A percentile compares a stretch with the other conserved stretches of the same genome.
Evolutionary conservation across 64 coral and sea anemone species (phyloP).

Genomic region (Trachythela sp.): DNA sequence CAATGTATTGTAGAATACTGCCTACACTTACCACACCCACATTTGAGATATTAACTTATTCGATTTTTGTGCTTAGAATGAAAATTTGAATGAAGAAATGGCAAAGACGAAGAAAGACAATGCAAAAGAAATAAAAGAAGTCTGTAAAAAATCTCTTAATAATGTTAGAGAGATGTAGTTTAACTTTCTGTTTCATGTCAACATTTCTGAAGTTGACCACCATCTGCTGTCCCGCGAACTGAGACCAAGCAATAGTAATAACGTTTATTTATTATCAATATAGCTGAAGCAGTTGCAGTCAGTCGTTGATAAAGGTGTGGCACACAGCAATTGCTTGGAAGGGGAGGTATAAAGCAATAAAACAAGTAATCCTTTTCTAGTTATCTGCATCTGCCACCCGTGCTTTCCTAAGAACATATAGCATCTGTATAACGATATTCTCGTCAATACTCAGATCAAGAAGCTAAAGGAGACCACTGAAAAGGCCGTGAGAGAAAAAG

Average conservation of each 20-base stretch:
- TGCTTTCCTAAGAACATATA: too few relatives aligned
- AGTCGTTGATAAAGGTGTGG: neutral
- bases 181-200: too few relatives aligned
- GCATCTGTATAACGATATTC: neutral
- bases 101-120: slow-evolving; percentile 14
- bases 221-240: too few relatives aligned
- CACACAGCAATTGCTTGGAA: neutral
- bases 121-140: slow-evolving; percentile 46
- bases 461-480: slow-evolving; percentile 52
- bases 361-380: too few relatives aligned
- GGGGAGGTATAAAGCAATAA: neutral
- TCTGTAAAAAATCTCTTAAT: neutral
- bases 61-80: slow-evolving; percentile 21
- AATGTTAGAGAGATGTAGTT: too few relatives aligned
- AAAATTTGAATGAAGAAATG: slow-evolving; percentile 39
- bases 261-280: neutral
- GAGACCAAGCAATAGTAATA: neutral
- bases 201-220: too few relatives aligned
- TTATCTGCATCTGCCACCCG: too few relatives aligned
- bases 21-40: too few relatives aligned
- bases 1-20: too few relatives aligned
- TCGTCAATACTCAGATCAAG: slow-evolving; percentile 12
- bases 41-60: too few relatives aligned
- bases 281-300: slow-evolving; percentile 1
- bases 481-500: slow-evolving; percentile 64